Evolutionary conservation across 2,888 invertebrate genomes (phyloP).

Genomic region (Caenorhabditis imperialis): DNA sequence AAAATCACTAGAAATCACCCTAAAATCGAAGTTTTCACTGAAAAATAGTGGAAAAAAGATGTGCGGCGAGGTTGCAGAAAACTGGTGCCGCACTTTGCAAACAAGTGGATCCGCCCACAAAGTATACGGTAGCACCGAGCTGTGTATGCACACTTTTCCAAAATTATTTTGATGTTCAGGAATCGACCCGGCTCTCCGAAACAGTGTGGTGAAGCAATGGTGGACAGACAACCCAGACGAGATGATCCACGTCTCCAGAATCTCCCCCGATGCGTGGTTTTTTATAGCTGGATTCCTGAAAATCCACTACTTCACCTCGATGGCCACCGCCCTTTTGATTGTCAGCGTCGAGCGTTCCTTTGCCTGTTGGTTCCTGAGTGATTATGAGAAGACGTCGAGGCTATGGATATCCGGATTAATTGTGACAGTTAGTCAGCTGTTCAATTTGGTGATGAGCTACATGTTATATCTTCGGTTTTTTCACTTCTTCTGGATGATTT

Average conservation of each 20-base stretch:
- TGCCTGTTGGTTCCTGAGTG: constrained; percentile 20
- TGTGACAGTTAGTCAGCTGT: background rate
- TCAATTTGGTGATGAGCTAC: background rate
- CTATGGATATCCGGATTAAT: background rate
- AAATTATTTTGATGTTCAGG: background rate
- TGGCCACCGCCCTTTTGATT: constrained; percentile 4
- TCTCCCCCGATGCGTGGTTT: background rate
- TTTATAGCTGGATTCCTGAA: constrained; percentile 32
- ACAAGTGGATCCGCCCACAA: too few relatives aligned
- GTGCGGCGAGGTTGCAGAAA: too few relatives aligned
- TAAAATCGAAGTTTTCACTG: too few relatives aligned
- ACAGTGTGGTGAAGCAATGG: constrained; percentile 27
- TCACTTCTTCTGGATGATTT: background rate
- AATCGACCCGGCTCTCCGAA: too few relatives aligned
- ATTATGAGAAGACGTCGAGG: constrained; percentile 19
- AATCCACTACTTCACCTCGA: constrained; percentile 11
- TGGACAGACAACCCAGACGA: background rate
- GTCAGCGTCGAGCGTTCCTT: constrained; percentile 24
- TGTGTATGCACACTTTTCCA: background rate
- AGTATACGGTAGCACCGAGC: too few relatives aligned
- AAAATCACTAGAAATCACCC: too few relatives aligned
- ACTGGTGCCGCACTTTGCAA: too few relatives aligned
- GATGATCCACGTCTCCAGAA: background rate
- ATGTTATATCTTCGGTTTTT: constrained; percentile 7
- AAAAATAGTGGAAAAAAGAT: too few relatives aligned